Conservation (phyloP, 2,888 invertebrate species). For the Macrophya alboannulata region DNA sequence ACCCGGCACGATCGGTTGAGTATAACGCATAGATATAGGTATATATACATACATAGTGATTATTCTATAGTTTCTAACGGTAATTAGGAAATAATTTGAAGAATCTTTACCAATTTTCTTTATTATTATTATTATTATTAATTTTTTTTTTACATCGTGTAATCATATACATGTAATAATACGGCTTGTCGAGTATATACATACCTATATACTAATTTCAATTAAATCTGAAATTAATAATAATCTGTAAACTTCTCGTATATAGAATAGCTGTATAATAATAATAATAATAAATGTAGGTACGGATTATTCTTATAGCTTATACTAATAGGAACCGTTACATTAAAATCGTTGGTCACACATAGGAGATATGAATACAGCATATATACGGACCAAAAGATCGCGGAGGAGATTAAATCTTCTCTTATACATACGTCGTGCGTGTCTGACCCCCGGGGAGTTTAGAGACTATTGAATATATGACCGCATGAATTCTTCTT, state of each 20-base stretch:
- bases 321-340: not conserved
- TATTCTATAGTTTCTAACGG: too few species aligned
- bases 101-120: too few species aligned
- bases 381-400: slow-evolving; percentile 3
- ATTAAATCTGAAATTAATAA: not conserved
- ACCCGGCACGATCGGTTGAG: not conserved
- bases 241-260: not conserved
- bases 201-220: too few species aligned
- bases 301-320: not conserved
- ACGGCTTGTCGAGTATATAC: too few species aligned
- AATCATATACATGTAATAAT: too few species aligned
- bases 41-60: too few species aligned
- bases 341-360: slow-evolving; percentile 6
- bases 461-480: slow-evolving; percentile 4
- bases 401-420: slow-evolving; percentile 22
- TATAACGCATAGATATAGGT: too few species aligned
- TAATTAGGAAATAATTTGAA: too few species aligned
- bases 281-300: not conserved
- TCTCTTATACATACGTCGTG: not conserved
- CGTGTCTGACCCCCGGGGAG: not conserved
- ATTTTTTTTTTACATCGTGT: too few species aligned
- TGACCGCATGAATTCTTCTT: not conserved
- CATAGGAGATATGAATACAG: not conserved
- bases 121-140: too few species aligned
- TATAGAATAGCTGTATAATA: too few species aligned